Percentiles rank a stretch among this genome's conserved stretches.
These are phyloP conservation scores for Asobara japonica DNA, from an alignment of 1,140 invertebrate species.

Conservation along the genomic window DNA sequence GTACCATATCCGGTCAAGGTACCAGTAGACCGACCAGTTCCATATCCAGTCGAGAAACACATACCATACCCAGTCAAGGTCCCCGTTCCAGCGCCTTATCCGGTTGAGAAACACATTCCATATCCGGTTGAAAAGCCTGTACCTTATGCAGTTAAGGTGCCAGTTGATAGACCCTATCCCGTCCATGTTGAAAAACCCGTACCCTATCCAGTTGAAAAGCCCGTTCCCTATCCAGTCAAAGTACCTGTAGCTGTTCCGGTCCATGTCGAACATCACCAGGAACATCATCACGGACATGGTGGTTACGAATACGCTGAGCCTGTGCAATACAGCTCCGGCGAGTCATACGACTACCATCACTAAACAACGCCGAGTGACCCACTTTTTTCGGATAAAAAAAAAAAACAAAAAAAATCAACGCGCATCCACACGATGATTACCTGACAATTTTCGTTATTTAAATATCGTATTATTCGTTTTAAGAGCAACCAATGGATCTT, in stretches of 20 bases:
- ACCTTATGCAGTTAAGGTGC: slow-evolving; percentile 61
- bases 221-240: slow-evolving; percentile 70
- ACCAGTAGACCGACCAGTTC: slow-evolving; percentile 71
- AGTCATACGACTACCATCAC: slow-evolving; percentile 30
- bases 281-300: slow-evolving; percentile 36
- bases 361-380: neutral
- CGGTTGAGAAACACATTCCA: slow-evolving; percentile 54
- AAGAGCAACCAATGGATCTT: neutral
- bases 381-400: neutral
- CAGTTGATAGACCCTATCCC: slow-evolving; percentile 49
- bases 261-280: slow-evolving; percentile 46
- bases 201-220: slow-evolving; percentile 66
- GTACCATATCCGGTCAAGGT: slow-evolving; percentile 77
- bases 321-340: slow-evolving; percentile 33
- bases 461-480: neutral
- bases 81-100: slow-evolving; percentile 52
- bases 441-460: neutral
- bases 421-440: slow-evolving; percentile 11
- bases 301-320: slow-evolving; percentile 28
- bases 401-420: too few species aligned
- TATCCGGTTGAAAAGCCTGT: slow-evolving; percentile 65
- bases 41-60: slow-evolving; percentile 66
- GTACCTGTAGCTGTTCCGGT: slow-evolving; percentile 72
- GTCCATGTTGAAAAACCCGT: slow-evolving; percentile 49
- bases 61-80: slow-evolving; percentile 65